Evolutionary conservation across 2,113 vertebrate species (phyloP).

Genomic region (Vanacampus margaritifer): DNA sequence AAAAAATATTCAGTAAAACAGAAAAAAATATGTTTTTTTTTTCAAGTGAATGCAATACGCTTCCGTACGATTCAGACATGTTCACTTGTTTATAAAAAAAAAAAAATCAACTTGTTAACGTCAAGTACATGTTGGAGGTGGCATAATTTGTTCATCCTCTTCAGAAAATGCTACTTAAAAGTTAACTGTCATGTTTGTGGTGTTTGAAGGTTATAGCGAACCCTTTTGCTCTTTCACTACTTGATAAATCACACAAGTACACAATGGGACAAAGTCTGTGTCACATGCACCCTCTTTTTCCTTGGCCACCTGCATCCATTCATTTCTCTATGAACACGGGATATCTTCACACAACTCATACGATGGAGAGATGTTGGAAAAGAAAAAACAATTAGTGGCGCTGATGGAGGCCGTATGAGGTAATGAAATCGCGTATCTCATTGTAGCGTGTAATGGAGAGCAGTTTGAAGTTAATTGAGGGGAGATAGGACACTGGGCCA

Average conservation of each 20-base stretch:
- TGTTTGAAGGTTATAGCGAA: conserved; percentile 49
- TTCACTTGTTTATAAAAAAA: not conserved
- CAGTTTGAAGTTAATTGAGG: conserved; percentile 75
- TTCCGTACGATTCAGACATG: no score
- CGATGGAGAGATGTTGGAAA: conserved; percentile 50
- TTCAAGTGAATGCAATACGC: no score
- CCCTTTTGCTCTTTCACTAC: conserved; percentile 27
- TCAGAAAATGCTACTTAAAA: conserved; percentile 39
- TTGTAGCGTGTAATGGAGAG: conserved; percentile 74
- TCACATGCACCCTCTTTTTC: conserved; percentile 10
- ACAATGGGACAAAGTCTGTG: conserved; percentile 10
- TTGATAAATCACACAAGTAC: conserved; percentile 39
- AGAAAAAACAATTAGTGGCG: conserved; percentile 64
- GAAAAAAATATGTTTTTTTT: no score
- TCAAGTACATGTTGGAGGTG: not conserved
- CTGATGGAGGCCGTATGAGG: conserved; percentile 56
- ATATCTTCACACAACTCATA: conserved; percentile 33
- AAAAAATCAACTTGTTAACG: not conserved
- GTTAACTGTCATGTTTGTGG: conserved; percentile 48
- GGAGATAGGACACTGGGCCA: conserved; percentile 63
- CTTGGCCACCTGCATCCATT: conserved; percentile 17
- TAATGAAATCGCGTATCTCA: conserved; percentile 69
- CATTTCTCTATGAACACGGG: conserved; percentile 28
- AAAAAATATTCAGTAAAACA: no score
- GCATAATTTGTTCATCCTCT: not conserved